These are phyloP conservation scores for Botia kubotai DNA, from an alignment of 2,797 vertebrate species.

Conservation along the genomic window DNA sequence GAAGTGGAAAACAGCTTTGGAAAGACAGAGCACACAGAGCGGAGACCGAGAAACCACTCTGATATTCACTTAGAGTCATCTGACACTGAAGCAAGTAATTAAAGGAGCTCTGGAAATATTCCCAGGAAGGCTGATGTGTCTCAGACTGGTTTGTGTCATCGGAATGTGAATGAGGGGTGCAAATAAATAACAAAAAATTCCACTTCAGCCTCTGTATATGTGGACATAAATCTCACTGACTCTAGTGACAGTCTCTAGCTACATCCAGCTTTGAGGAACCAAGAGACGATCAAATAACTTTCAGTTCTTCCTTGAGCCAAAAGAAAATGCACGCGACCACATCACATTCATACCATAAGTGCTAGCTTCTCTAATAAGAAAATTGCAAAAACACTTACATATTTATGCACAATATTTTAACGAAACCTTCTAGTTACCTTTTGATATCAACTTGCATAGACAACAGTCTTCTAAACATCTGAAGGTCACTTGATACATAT, in stretches of 20 bases:
- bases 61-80: background rate
- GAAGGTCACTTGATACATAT: no score
- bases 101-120: constrained; percentile 32
- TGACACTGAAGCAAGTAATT: constrained; percentile 8
- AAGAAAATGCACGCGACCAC: background rate
- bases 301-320: background rate
- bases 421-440: no score
- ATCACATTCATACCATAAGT: background rate
- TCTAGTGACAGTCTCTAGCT: constrained; percentile 56
- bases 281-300: constrained; percentile 12
- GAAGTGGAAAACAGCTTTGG: background rate
- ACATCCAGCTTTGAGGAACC: background rate
- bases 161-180: constrained; percentile 1
- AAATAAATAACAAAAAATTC: constrained; percentile 35
- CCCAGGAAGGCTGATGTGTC: constrained; percentile 41
- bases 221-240: constrained; percentile 25
- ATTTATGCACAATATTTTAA: no score
- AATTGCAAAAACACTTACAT: no score
- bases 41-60: background rate
- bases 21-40: background rate
- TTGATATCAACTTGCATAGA: no score
- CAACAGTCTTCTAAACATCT: no score
- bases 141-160: constrained; percentile 23
- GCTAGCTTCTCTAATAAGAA: background rate
- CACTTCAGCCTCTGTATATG: constrained; percentile 28